Percentiles rank a stretch among this genome's conserved stretches.
Evolutionary conservation across 2,113 vertebrate genomes (phyloP).

Genomic region (Clarias magur): DNA sequence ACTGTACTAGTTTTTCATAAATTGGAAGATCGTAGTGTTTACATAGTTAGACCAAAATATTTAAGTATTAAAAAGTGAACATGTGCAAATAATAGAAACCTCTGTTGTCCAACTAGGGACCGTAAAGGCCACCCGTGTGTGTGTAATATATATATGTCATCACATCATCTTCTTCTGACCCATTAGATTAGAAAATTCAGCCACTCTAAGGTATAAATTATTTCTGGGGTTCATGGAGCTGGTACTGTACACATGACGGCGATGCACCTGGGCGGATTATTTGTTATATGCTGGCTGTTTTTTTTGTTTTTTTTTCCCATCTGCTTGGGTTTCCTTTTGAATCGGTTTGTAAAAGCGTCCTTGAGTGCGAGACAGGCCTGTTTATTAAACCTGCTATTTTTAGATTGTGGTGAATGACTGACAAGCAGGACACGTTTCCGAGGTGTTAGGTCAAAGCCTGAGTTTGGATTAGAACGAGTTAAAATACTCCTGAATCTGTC

Average conservation of each 20-base stretch:
- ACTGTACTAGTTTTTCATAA: no score
- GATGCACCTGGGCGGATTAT: not conserved
- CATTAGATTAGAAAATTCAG: no score
- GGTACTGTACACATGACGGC: not conserved
- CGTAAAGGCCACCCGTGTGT: no score
- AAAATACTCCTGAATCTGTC: not conserved
- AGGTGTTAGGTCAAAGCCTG: not conserved
- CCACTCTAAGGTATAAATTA: no score
- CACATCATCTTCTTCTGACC: no score
- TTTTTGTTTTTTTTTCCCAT: not conserved
- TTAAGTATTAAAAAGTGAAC: no score
- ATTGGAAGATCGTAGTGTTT: no score
- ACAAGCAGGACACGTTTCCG: not conserved
- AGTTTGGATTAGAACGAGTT: not conserved
- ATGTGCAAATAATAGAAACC: no score
- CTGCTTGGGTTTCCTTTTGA: not conserved
- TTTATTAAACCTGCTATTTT: conserved; percentile 2
- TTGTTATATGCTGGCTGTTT: not conserved
- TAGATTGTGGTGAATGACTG: not conserved
- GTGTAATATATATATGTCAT: no score
- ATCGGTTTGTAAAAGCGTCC: not conserved
- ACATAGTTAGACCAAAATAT: no score
- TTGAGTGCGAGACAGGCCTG: not conserved
- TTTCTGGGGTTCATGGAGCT: no score
- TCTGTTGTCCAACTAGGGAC: no score